phyloP scores from a whole-genome alignment of 2,113 vertebrate species.

The Atherinomorus stipes region DNA sequence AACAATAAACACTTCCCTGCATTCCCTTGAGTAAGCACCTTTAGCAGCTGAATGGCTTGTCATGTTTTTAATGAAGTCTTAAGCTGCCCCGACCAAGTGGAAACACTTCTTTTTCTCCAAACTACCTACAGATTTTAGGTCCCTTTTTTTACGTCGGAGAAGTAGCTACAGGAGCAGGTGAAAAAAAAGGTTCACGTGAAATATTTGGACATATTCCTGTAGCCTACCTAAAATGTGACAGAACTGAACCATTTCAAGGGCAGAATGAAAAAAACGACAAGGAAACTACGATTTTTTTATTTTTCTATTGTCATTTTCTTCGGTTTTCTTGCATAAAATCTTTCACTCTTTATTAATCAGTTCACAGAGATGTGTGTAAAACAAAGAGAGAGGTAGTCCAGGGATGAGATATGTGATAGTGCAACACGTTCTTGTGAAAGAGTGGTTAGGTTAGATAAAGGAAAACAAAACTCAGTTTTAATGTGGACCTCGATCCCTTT shows the following conservation, averaged over 20 bases:
- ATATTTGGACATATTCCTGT: not conserved
- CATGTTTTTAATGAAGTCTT: constrained; percentile 76
- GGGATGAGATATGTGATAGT: no score
- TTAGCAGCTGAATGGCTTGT: constrained; percentile 78
- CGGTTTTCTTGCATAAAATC: no score
- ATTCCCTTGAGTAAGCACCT: constrained; percentile 80
- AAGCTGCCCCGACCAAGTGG: constrained; percentile 39
- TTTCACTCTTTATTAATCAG: no score
- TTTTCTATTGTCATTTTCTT: no score
- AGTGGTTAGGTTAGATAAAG: no score
- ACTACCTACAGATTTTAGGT: constrained; percentile 1
- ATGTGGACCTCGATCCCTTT: no score
- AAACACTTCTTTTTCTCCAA: constrained; percentile 26
- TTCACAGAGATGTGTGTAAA: no score
- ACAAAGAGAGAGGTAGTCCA: no score
- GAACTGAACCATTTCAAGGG: not conserved
- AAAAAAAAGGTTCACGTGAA: not conserved
- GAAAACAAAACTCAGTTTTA: no score
- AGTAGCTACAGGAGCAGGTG: not conserved
- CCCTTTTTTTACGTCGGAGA: constrained; percentile 1
- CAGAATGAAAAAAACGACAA: not conserved
- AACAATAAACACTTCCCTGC: constrained; percentile 71
- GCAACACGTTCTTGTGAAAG: no score
- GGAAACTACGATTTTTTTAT: no score
- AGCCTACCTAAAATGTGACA: not conserved